These are phyloP conservation scores for Carassius auratus DNA, from an alignment of 2,113 vertebrate genomes.

Conservation along the genomic window DNA sequence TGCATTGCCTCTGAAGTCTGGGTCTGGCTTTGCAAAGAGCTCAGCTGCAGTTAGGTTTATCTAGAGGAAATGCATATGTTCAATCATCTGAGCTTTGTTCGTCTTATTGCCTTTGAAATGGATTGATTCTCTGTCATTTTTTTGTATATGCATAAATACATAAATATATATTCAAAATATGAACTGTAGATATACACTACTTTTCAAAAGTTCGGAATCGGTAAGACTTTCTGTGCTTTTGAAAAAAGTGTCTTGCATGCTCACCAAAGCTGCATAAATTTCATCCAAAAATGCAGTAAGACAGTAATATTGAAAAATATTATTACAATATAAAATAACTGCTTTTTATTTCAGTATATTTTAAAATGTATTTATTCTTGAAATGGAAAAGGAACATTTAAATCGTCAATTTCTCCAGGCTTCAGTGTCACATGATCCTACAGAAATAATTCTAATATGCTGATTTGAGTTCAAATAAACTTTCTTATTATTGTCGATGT, in stretches of 20 bases:
- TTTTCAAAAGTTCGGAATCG: neutral
- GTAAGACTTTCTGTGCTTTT: neutral
- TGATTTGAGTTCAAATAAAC: neutral
- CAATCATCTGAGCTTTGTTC: neutral
- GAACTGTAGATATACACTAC: neutral
- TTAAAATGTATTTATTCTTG: too few species aligned
- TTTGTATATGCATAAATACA: neutral
- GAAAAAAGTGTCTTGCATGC: neutral
- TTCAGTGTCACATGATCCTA: neutral
- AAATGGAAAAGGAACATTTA: neutral
- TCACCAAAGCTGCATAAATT: neutral
- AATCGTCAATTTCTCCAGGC: neutral
- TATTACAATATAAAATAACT: neutral
- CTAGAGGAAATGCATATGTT: constrained; percentile 8
- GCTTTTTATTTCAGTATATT: too few species aligned
- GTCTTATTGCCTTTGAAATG: neutral
- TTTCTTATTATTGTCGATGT: neutral
- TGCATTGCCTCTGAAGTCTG: neutral
- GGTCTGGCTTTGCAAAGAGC: constrained; percentile 16
- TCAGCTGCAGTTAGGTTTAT: constrained; percentile 9
- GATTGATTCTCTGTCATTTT: neutral
- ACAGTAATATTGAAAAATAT: neutral
- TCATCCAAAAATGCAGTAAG: neutral
- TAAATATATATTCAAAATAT: neutral
- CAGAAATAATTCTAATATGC: neutral